phyloP scores from a whole-genome alignment of 1,140 invertebrate species.

The Phenacoccus solenopsis region DNA sequence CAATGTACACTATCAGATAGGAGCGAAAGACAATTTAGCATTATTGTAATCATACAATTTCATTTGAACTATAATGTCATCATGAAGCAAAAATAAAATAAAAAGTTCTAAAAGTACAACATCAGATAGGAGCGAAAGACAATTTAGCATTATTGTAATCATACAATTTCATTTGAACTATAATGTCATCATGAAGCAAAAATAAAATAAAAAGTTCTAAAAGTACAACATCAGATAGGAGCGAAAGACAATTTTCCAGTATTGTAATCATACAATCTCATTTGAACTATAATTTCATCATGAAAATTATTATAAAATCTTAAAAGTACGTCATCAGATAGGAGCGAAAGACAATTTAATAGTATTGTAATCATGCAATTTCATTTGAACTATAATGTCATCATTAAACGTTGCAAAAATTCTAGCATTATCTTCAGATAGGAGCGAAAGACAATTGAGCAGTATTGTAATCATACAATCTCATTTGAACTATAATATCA shows the following conservation, averaged over 20 bases:
- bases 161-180: no score
- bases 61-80: not conserved
- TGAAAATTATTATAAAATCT: not conserved
- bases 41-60: not conserved
- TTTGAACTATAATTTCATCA: conserved; percentile 3
- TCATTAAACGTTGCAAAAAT: not conserved
- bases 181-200: no score
- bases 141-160: not conserved
- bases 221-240: not conserved
- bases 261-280: not conserved
- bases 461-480: not conserved
- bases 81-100: not conserved
- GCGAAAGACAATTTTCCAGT: not conserved
- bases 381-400: not conserved
- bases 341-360: not conserved
- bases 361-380: not conserved
- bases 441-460: not conserved
- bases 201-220: no score
- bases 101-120: not conserved
- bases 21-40: not conserved
- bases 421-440: not conserved
- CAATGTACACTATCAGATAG: not conserved
- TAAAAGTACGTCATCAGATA: not conserved
- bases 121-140: conserved; percentile 1
- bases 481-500: conserved; percentile 3